Percentiles rank a stretch among this genome's conserved stretches.
Conservation (phyloP, 1,140 invertebrate genomes). For the Steinernema feltiae region DNA sequence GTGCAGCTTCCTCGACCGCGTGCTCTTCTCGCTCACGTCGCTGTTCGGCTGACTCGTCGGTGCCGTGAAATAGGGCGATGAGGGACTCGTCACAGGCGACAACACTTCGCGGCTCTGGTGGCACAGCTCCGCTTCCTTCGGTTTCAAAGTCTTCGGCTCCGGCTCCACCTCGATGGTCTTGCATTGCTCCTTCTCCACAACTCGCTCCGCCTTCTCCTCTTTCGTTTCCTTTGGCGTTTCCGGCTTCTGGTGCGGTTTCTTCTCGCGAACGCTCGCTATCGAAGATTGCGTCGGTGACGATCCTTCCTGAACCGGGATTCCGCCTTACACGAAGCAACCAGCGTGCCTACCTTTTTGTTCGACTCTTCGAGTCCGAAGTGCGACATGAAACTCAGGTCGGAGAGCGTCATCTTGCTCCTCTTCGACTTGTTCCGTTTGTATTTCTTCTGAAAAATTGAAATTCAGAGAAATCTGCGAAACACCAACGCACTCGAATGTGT, state of each 20-base stretch:
- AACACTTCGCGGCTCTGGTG: background rate
- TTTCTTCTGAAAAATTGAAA: background rate
- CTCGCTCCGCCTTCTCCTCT: too few relatives aligned
- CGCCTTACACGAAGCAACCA: background rate
- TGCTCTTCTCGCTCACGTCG: background rate
- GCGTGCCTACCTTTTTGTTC: background rate
- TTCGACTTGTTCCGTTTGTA: background rate
- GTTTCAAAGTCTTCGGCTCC: background rate
- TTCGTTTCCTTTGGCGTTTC: too few relatives aligned
- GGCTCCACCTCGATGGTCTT: background rate
- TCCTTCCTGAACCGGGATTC: background rate
- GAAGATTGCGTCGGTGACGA: background rate
- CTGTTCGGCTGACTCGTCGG: background rate
- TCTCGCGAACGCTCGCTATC: background rate
- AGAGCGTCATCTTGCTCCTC: background rate
- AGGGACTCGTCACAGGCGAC: background rate
- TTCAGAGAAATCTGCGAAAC: background rate
- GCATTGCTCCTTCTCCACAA: background rate
- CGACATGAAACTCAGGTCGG: background rate
- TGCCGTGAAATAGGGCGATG: background rate
- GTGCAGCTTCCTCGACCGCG: background rate
- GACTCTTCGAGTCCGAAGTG: background rate
- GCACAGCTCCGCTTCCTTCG: background rate
- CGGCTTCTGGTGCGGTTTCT: too few relatives aligned
- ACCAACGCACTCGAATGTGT: background rate